Percentiles rank a stretch among this genome's conserved stretches.
Evolutionary conservation across 2,888 invertebrate genomes (phyloP).

Genomic region (Acronicta leporina): DNA sequence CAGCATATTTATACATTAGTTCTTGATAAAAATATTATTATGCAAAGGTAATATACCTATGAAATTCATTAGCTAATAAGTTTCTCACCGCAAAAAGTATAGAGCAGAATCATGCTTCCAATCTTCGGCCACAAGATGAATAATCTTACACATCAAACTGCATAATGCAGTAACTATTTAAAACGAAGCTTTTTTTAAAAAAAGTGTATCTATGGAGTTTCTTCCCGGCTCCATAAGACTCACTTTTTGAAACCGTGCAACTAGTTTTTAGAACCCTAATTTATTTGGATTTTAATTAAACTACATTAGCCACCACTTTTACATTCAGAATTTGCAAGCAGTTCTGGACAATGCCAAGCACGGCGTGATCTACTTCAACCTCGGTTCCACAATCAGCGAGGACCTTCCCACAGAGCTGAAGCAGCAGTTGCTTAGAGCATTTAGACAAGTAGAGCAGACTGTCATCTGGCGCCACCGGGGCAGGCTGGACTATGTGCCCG

Average conservation of each 20-base stretch:
- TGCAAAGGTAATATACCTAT: neutral
- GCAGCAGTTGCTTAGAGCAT: slow-evolving; percentile 69
- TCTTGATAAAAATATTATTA: slow-evolving; percentile 11
- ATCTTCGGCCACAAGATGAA: too few relatives aligned
- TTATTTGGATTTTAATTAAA: too few relatives aligned
- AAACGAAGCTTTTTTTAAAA: too few relatives aligned
- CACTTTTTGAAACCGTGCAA: too few relatives aligned
- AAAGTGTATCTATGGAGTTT: too few relatives aligned
- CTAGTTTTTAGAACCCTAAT: too few relatives aligned
- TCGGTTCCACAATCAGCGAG: slow-evolving; percentile 74
- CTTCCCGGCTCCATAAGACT: too few relatives aligned
- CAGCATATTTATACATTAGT: slow-evolving; percentile 3
- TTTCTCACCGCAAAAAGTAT: neutral
- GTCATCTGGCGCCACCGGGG: slow-evolving; percentile 78
- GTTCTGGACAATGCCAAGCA: slow-evolving; percentile 73
- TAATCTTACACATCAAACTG: too few relatives aligned
- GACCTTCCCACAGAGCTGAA: slow-evolving; percentile 67
- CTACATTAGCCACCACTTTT: neutral
- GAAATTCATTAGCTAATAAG: neutral
- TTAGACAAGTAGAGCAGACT: slow-evolving; percentile 76
- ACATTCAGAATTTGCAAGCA: slow-evolving; percentile 69
- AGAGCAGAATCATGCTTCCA: too few relatives aligned
- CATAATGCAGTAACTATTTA: too few relatives aligned
- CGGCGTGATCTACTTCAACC: slow-evolving; percentile 81
- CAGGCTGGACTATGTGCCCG: slow-evolving; percentile 63